A percentile compares a stretch with the other conserved stretches of the same genome.
Conservation (phyloP, 2,888 invertebrate genomes). For the Salticus scenicus region DNA sequence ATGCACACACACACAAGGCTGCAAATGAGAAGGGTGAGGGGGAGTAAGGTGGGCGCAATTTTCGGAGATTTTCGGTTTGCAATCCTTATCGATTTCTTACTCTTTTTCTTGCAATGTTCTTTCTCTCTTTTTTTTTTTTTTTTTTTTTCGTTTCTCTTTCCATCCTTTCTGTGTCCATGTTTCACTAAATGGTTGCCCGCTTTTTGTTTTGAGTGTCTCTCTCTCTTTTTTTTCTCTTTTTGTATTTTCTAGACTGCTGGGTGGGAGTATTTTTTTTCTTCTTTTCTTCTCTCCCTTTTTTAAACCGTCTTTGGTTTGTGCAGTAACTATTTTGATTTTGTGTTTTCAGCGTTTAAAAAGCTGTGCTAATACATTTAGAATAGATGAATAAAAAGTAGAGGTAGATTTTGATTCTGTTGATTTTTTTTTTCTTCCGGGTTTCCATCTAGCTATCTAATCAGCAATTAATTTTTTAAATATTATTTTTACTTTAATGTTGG, state of each 20-base stretch:
- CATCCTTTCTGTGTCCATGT: constrained; percentile 8
- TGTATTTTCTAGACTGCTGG: neutral
- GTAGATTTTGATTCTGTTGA: neutral
- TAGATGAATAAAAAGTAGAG: neutral
- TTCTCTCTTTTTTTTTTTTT: constrained; percentile 10
- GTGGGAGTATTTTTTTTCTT: neutral
- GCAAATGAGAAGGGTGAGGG: constrained; percentile 28
- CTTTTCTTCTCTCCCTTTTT: neutral
- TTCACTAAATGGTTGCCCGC: constrained; percentile 50
- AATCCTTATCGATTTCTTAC: constrained; percentile 60
- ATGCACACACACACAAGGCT: neutral
- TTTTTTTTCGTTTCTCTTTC: neutral
- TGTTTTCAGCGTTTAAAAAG: neutral
- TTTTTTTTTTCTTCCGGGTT: too few species aligned
- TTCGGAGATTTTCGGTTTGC: constrained; percentile 62
- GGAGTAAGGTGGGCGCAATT: constrained; percentile 26
- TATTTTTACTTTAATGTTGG: too few species aligned
- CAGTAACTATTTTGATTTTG: neutral
- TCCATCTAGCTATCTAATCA: too few species aligned
- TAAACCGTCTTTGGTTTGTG: neutral
- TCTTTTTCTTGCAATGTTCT: constrained; percentile 3
- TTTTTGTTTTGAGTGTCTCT: constrained; percentile 32
- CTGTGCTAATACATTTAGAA: neutral
- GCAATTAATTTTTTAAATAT: too few species aligned
- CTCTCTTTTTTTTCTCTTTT: constrained; percentile 39